Percentiles rank a stretch among this genome's conserved stretches.
These are phyloP conservation scores for Liposcelis brunnea DNA, from an alignment of 2,888 invertebrate species.

Conservation along the genomic window DNA sequence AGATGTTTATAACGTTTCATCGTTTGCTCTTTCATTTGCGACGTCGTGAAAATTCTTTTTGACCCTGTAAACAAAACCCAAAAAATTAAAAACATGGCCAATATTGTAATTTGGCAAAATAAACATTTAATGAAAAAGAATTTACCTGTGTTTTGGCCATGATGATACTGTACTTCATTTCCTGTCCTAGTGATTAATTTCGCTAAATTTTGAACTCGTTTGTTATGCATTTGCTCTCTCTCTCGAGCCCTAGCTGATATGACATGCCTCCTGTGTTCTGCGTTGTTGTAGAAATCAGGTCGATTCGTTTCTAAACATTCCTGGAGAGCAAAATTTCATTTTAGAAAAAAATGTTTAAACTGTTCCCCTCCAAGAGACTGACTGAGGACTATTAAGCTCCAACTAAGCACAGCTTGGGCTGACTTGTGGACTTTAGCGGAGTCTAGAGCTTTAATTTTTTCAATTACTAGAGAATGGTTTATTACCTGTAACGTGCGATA, in stretches of 20 bases:
- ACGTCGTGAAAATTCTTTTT: conserved; percentile 32
- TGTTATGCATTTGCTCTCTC: conserved; percentile 28
- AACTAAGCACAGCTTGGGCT: too few species aligned
- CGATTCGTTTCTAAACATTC: conserved; percentile 51
- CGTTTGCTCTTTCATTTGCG: conserved; percentile 41
- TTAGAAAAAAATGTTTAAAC: too few species aligned
- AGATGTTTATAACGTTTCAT: conserved; percentile 46
- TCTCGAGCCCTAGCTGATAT: conserved; percentile 30
- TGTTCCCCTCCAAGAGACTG: too few species aligned
- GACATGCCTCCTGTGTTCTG: conserved; percentile 34
- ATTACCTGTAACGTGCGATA: conserved; percentile 10
- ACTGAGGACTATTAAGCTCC: too few species aligned
- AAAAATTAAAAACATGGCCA: conserved; percentile 9
- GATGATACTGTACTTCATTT: not conserved
- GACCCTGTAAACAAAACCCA: conserved; percentile 23
- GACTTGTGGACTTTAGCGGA: too few species aligned
- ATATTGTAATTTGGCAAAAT: too few species aligned
- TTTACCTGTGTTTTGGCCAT: not conserved
- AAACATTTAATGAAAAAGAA: conserved; percentile 8
- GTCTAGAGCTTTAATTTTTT: too few species aligned
- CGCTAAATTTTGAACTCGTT: conserved; percentile 19
- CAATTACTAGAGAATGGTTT: too few species aligned
- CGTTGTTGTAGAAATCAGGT: conserved; percentile 47
- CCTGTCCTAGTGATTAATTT: too few species aligned
- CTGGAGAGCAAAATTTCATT: conserved; percentile 30